phyloP scores from a whole-genome alignment of 2,888 invertebrate genomes.

The Pseudococcus longispinus region DNA sequence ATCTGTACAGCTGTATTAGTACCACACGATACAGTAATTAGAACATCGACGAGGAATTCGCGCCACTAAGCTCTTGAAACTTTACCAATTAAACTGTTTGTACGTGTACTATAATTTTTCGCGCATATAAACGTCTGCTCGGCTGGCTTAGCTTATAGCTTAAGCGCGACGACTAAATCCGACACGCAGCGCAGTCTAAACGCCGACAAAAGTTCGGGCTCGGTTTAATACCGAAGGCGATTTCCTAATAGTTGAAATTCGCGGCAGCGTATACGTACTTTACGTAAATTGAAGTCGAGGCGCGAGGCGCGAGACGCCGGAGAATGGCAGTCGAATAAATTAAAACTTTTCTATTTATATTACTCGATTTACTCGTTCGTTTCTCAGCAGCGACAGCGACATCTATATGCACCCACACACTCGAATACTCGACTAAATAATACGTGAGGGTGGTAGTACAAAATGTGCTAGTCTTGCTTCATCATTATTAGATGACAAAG shows the following conservation, averaged over 20 bases:
- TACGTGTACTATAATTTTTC: background rate
- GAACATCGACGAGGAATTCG: background rate
- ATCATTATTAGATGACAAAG: no score
- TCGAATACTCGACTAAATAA: background rate
- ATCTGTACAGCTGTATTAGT: background rate
- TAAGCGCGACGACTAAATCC: background rate
- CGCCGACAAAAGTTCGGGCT: background rate
- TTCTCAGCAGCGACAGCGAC: no score
- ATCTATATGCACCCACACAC: background rate
- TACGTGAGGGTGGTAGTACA: background rate
- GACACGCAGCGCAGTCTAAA: background rate
- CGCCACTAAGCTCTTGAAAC: background rate
- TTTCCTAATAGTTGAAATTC: background rate
- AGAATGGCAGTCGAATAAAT: background rate
- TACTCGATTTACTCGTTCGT: background rate
- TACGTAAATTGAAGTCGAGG: background rate
- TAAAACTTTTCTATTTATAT: background rate
- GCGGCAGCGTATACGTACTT: background rate
- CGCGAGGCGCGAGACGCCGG: background rate
- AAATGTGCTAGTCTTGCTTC: no score
- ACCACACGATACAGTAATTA: background rate
- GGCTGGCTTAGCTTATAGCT: background rate
- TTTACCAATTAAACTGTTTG: background rate
- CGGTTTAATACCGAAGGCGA: background rate
- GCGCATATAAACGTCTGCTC: background rate